Evolutionary conservation across 2,113 vertebrate species (phyloP).

Genomic region (Zeus faber): DNA sequence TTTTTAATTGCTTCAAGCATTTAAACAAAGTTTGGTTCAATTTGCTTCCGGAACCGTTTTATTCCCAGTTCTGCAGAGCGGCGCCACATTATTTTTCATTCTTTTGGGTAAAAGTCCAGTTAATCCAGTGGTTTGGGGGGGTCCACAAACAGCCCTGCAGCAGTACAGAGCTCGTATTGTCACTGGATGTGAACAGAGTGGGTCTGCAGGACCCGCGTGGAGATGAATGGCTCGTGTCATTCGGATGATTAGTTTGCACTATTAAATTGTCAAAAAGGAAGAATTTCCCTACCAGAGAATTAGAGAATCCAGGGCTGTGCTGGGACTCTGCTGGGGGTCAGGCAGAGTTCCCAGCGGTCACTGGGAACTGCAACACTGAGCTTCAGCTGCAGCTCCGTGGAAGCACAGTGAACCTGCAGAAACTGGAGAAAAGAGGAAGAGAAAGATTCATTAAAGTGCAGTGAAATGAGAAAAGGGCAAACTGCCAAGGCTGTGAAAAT

Average conservation of each 20-base stretch:
- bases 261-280: slow-evolving; percentile 94
- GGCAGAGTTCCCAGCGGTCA: too few species aligned
- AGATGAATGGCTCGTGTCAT: slow-evolving; percentile 94
- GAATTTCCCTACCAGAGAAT: slow-evolving; percentile 82
- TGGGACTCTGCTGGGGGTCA: not conserved
- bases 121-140: slow-evolving; percentile 84
- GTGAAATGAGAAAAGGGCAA: too few species aligned
- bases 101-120: slow-evolving; percentile 83
- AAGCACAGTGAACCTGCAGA: too few species aligned
- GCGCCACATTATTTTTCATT: slow-evolving; percentile 80
- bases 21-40: slow-evolving; percentile 58
- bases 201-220: slow-evolving; percentile 71
- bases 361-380: too few species aligned
- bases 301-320: slow-evolving; percentile 73
- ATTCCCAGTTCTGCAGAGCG: slow-evolving; percentile 7
- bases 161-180: slow-evolving; percentile 91
- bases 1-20: slow-evolving; percentile 47
- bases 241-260: slow-evolving; percentile 90
- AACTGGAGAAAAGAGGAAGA: too few species aligned
- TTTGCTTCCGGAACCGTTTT: slow-evolving; percentile 26
- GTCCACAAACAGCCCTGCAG: slow-evolving; percentile 93
- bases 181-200: slow-evolving; percentile 83
- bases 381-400: too few species aligned
- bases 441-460: too few species aligned
- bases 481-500: too few species aligned